A percentile compares a stretch with the other conserved stretches of the same genome.
Conservation (phyloP, 2,113 vertebrate species). For the Barbus barbus region DNA sequence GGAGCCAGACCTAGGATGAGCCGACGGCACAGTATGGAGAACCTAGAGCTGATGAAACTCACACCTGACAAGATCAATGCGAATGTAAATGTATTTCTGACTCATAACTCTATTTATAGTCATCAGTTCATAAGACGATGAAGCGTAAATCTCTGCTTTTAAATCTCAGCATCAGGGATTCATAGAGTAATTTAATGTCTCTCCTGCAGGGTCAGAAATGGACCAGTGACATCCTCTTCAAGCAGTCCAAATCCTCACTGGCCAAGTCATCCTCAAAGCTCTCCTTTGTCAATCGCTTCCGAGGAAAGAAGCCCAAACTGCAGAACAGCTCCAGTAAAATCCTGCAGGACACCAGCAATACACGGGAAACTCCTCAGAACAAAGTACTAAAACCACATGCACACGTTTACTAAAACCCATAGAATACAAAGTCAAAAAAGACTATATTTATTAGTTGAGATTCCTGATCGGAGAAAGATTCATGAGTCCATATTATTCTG, state of each 20-base stretch:
- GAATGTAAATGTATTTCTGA: conserved; percentile 55
- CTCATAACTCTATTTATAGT: not conserved
- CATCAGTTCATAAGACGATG: not conserved
- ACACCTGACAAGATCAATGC: conserved; percentile 91
- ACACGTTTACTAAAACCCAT: not conserved
- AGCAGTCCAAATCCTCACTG: conserved; percentile 85
- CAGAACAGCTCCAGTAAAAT: conserved; percentile 79
- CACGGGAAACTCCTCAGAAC: conserved; percentile 74
- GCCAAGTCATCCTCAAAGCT: conserved; percentile 89
- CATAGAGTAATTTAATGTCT: not conserved
- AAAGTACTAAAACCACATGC: conserved; percentile 7
- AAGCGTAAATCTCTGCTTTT: not conserved
- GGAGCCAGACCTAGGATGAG: conserved; percentile 82
- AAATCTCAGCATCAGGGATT: not conserved
- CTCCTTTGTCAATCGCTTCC: conserved; percentile 91
- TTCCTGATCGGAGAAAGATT: not conserved
- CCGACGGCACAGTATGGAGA: conserved; percentile 95
- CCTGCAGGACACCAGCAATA: conserved; percentile 92
- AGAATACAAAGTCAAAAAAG: not conserved
- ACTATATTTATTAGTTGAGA: not conserved
- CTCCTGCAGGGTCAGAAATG: conserved; percentile 86
- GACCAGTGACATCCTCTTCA: conserved; percentile 89
- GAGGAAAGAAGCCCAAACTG: conserved; percentile 89
- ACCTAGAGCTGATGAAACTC: conserved; percentile 94
- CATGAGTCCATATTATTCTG: not conserved